Evolutionary conservation across 2,113 vertebrate species (phyloP).

Genomic region (Platycercus adscitus): DNA sequence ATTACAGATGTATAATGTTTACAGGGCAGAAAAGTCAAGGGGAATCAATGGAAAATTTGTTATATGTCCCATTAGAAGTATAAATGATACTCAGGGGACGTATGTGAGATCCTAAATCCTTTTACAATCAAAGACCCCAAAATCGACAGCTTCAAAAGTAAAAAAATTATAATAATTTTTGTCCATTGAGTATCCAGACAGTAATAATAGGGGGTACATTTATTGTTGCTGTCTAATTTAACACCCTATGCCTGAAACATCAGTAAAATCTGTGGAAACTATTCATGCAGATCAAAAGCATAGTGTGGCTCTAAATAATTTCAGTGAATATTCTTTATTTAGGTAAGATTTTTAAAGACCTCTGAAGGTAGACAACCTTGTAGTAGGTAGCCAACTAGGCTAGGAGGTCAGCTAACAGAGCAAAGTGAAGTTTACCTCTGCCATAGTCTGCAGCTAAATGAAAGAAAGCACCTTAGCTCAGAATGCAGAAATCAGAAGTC

Average conservation of each 20-base stretch:
- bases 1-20: not conserved
- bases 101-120: not conserved
- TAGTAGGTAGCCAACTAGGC: not conserved
- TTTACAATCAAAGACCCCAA: not conserved
- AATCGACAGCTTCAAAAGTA: not conserved
- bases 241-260: not conserved
- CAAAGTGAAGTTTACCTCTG: not conserved
- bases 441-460: not conserved
- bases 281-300: conserved; percentile 22
- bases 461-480: not conserved
- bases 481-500: not conserved
- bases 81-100: not conserved
- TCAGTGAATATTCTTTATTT: not conserved
- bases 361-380: not conserved
- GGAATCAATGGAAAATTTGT: not conserved
- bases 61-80: not conserved
- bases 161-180: not conserved
- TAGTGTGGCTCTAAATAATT: conserved; percentile 11
- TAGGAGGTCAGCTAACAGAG: not conserved
- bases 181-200: not conserved
- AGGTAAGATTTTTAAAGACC: not conserved
- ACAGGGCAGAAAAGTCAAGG: not conserved
- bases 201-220: not conserved
- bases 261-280: not conserved
- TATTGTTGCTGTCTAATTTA: conserved; percentile 18